These are phyloP conservation scores for Tyrophagus putrescentiae DNA, from an alignment of 1,140 invertebrate species.

Conservation along the genomic window DNA sequence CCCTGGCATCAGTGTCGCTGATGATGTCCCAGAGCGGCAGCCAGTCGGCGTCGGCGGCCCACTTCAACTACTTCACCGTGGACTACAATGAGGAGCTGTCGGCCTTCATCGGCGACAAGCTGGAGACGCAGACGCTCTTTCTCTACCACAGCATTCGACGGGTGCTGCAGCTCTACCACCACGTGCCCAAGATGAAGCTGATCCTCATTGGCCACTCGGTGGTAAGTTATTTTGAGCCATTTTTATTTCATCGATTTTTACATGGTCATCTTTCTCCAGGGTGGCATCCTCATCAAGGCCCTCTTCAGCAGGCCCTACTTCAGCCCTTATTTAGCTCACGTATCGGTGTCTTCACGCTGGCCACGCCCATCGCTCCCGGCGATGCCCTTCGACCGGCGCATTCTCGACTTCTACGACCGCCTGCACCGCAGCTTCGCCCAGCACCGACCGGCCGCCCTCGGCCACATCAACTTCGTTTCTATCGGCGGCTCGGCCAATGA, in stretches of 20 bases:
- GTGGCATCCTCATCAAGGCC: slow-evolving; percentile 18
- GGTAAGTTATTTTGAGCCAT: slow-evolving; percentile 11
- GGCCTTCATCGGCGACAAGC: slow-evolving; percentile 56
- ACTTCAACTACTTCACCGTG: slow-evolving; percentile 76
- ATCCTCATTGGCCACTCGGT: slow-evolving; percentile 23
- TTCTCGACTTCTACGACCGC: slow-evolving; percentile 5
- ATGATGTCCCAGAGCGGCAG: slow-evolving; percentile 54
- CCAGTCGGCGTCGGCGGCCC: slow-evolving; percentile 43
- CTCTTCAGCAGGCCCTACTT: slow-evolving; percentile 13
- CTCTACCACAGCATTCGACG: slow-evolving; percentile 15
- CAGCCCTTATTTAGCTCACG: not conserved
- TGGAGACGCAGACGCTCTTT: slow-evolving; percentile 50
- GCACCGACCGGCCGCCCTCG: not conserved
- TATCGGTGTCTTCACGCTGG: slow-evolving; percentile 21
- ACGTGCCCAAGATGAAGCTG: slow-evolving; percentile 2
- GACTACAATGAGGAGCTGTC: slow-evolving; percentile 66
- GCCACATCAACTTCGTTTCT: slow-evolving; percentile 16
- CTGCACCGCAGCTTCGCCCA: not conserved
- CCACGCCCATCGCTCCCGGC: slow-evolving; percentile 20
- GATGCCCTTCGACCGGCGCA: slow-evolving; percentile 5
- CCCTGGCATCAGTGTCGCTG: slow-evolving; percentile 69
- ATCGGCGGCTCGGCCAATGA: slow-evolving; percentile 22
- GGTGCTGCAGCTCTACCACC: slow-evolving; percentile 16
- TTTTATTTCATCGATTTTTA: not conserved
- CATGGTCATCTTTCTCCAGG: slow-evolving; percentile 12